Conservation (phyloP, 2,888 invertebrate species). For the Lasioglossum figueresi region DNA sequence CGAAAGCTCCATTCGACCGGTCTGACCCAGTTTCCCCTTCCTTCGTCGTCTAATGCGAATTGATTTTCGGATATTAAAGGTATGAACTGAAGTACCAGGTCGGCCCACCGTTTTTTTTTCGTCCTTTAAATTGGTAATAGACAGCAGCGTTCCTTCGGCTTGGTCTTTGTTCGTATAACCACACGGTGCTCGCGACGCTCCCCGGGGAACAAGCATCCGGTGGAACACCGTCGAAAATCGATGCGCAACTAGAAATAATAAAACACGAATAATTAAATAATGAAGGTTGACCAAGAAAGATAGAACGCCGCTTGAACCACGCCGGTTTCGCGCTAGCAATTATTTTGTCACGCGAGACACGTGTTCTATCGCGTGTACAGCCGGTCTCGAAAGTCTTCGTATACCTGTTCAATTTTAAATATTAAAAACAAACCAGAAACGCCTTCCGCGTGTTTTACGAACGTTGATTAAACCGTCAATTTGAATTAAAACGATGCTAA, state of each 20-base stretch:
- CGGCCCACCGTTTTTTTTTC: slow-evolving; percentile 2
- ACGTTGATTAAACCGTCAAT: neutral
- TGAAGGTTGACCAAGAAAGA: neutral
- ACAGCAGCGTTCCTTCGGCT: neutral
- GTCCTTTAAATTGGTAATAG: slow-evolving; percentile 6
- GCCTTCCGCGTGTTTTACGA: neutral
- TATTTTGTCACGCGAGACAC: neutral
- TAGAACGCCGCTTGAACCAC: neutral
- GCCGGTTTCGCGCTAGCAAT: neutral
- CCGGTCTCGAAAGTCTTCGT: neutral
- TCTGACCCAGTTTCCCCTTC: slow-evolving; percentile 40
- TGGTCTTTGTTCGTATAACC: neutral
- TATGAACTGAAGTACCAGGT: neutral
- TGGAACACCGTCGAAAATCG: neutral
- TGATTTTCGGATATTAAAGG: slow-evolving; percentile 43
- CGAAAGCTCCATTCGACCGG: slow-evolving; percentile 27
- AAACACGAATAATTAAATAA: neutral
- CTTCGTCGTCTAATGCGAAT: slow-evolving; percentile 43
- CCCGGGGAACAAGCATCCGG: slow-evolving; percentile 1
- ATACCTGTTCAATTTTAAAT: neutral
- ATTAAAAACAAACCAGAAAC: neutral
- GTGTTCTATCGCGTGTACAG: neutral
- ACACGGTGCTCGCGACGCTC: neutral
- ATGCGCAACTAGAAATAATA: neutral
- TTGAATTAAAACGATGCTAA: neutral